Evolutionary conservation across 2,888 invertebrate species (phyloP).

Genomic region (Athalia rosae): DNA sequence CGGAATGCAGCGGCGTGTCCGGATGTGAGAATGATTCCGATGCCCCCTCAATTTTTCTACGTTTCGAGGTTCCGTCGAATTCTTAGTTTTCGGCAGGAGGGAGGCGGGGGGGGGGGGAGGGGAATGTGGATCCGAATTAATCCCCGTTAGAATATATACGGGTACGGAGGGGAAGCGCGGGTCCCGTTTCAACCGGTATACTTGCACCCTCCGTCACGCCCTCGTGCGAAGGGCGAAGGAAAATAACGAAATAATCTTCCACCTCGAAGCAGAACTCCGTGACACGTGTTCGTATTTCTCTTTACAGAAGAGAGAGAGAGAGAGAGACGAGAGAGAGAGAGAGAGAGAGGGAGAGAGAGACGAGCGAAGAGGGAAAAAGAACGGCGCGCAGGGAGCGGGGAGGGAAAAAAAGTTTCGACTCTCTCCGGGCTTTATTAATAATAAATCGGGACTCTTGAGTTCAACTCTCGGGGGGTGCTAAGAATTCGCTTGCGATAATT

Average conservation of each 20-base stretch:
- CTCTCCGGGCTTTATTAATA: conserved; percentile 35
- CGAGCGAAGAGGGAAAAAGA: neutral
- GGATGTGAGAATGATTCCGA: too few relatives aligned
- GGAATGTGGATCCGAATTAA: too few relatives aligned
- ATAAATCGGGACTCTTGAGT: conserved; percentile 32
- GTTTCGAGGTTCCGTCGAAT: too few relatives aligned
- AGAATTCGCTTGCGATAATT: conserved; percentile 38
- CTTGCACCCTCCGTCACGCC: neutral
- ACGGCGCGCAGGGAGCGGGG: neutral
- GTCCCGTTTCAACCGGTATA: neutral
- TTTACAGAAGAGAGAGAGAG: conserved; percentile 15
- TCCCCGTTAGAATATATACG: too few relatives aligned
- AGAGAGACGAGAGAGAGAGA: too few relatives aligned
- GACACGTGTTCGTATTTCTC: conserved; percentile 30
- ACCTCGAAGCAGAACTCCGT: conserved; percentile 25
- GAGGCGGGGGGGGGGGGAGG: too few relatives aligned
- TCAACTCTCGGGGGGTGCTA: conserved; percentile 28
- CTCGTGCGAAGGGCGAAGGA: neutral
- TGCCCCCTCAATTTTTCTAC: too few relatives aligned
- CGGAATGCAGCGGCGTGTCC: too few relatives aligned
- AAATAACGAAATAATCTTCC: conserved; percentile 29
- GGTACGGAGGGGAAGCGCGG: neutral
- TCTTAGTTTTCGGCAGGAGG: too few relatives aligned
- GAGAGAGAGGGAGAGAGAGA: neutral
- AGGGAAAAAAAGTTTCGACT: conserved; percentile 14